Percentiles rank a stretch among this genome's conserved stretches.
These are phyloP conservation scores for Craseonycteris thonglongyai DNA, from an alignment of 2,113 vertebrate genomes.

Conservation along the genomic window DNA sequence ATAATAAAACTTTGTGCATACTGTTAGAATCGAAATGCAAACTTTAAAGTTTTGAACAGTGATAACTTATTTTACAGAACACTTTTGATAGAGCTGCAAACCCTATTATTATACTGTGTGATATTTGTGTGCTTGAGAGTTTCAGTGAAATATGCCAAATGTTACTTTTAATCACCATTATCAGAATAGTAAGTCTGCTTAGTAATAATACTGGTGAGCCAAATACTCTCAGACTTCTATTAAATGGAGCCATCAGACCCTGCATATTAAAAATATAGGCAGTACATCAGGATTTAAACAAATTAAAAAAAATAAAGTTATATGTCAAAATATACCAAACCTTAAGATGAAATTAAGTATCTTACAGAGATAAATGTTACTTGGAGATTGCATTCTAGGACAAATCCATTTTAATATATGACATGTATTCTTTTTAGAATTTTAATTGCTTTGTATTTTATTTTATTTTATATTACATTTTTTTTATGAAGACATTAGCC, in stretches of 20 bases:
- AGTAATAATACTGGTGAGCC: background rate
- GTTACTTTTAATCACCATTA: background rate
- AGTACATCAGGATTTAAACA: background rate
- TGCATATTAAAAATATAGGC: background rate
- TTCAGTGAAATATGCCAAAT: background rate
- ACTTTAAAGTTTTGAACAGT: background rate
- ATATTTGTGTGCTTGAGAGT: background rate
- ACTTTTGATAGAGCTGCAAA: background rate
- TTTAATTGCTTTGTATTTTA: background rate
- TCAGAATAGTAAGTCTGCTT: background rate
- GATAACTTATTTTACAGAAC: background rate
- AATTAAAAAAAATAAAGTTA: background rate
- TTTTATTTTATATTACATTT: background rate
- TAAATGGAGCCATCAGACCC: background rate
- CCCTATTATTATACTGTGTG: background rate
- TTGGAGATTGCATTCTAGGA: background rate
- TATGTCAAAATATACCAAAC: background rate
- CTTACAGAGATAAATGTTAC: background rate
- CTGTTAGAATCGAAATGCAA: slow-evolving; percentile 19
- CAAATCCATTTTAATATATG: background rate
- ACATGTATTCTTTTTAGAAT: background rate
- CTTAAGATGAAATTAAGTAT: background rate
- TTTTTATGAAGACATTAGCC: background rate
- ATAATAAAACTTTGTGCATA: slow-evolving; percentile 1
- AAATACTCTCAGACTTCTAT: background rate